Conservation (phyloP, 1,140 invertebrate genomes). For the Zaprionus tsacasi region DNA sequence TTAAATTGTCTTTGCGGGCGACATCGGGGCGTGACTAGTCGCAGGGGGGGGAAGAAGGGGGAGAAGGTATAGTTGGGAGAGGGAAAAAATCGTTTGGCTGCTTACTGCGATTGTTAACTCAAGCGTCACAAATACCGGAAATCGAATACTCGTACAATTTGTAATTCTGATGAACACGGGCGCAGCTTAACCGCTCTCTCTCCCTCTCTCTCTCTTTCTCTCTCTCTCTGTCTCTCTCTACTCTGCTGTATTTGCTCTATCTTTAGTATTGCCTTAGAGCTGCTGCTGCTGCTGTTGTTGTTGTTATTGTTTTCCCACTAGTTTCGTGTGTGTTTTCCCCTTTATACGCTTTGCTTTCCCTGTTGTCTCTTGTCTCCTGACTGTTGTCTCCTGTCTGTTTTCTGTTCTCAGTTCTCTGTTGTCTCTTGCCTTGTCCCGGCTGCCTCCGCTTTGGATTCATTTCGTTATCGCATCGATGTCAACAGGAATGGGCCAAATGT, state of each 20-base stretch:
- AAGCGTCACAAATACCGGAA: conserved; percentile 83
- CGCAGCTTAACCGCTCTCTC: conserved; percentile 65
- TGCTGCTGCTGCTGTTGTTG: not conserved
- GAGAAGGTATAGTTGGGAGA: too few relatives aligned
- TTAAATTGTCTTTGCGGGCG: conserved; percentile 60
- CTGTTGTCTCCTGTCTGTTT: conserved; percentile 10
- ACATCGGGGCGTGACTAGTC: conserved; percentile 14
- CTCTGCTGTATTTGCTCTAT: conserved; percentile 35
- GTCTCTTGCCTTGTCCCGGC: conserved; percentile 13
- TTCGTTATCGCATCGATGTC: conserved; percentile 71
- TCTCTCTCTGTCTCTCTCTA: not conserved
- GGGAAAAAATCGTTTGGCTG: conserved; percentile 47
- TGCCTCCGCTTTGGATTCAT: conserved; percentile 49
- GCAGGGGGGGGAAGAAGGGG: not conserved
- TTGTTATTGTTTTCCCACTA: conserved; percentile 8
- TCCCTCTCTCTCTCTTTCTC: not conserved
- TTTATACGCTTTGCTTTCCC: conserved; percentile 33
- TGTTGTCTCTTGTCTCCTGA: conserved; percentile 19
- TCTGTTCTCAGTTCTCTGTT: not conserved
- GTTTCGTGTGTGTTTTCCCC: conserved; percentile 17
- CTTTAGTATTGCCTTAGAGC: conserved; percentile 3
- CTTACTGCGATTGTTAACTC: conserved; percentile 77
- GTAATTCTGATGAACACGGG: conserved; percentile 79
- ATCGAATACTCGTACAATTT: conserved; percentile 80
- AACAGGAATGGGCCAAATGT: conserved; percentile 68